Evolutionary conservation across 2,888 invertebrate species (phyloP).

Genomic region (Helobdella robusta): DNA sequence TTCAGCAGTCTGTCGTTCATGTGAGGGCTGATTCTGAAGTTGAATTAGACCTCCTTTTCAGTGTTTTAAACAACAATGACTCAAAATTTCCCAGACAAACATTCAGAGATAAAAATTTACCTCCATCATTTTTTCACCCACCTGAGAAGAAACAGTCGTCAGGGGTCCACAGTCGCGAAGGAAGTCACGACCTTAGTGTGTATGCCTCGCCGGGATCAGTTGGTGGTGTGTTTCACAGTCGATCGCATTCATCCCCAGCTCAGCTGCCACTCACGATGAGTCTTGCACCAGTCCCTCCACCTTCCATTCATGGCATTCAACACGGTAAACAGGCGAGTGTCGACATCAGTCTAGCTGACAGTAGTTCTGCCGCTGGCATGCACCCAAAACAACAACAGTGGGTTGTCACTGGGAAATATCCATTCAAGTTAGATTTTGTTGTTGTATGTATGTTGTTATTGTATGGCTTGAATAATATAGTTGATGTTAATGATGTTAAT

Average conservation of each 20-base stretch:
- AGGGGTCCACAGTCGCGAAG: slow-evolving; percentile 25
- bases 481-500: too few species aligned
- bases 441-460: too few species aligned
- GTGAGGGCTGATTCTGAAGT: slow-evolving; percentile 27
- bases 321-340: slow-evolving; percentile 21
- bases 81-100: slow-evolving; percentile 21
- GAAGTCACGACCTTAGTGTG: slow-evolving; percentile 20
- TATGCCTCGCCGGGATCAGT: slow-evolving; percentile 5
- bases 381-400: slow-evolving; percentile 11
- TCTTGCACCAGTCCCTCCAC: slow-evolving; percentile 19
- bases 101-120: slow-evolving; percentile 27
- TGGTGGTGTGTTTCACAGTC: slow-evolving; percentile 17
- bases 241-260: slow-evolving; percentile 28
- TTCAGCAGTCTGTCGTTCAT: slow-evolving; percentile 23
- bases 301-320: not conserved
- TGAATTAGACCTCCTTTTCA: slow-evolving; percentile 27
- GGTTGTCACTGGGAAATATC: slow-evolving; percentile 14
- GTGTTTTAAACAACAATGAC: slow-evolving; percentile 27
- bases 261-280: slow-evolving; percentile 27
- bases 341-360: slow-evolving; percentile 11
- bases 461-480: too few species aligned
- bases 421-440: slow-evolving; percentile 15
- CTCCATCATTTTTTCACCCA: slow-evolving; percentile 28
- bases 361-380: not conserved
- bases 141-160: slow-evolving; percentile 24